These are phyloP conservation scores for Setophaga coronata DNA, from an alignment of 2,113 vertebrate species.

Conservation along the genomic window DNA sequence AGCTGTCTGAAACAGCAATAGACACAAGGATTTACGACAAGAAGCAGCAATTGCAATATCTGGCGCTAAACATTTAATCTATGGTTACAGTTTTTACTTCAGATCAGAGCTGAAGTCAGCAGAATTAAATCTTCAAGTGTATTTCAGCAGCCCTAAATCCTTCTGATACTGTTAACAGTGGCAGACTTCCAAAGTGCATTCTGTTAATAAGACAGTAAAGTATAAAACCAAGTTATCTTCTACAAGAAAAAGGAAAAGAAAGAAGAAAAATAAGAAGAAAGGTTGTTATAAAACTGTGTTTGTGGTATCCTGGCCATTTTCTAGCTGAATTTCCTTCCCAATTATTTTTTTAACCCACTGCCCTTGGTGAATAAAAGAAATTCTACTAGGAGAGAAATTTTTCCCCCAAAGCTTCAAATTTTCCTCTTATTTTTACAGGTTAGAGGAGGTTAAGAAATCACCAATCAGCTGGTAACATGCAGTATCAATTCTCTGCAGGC, in stretches of 20 bases:
- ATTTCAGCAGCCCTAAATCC: constrained; percentile 80
- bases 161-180: constrained; percentile 83
- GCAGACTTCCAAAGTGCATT: constrained; percentile 81
- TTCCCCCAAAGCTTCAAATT: constrained; percentile 26
- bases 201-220: constrained; percentile 84
- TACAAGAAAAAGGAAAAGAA: constrained; percentile 46
- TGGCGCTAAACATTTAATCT: constrained; percentile 84
- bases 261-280: constrained; percentile 32
- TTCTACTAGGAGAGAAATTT: constrained; percentile 24
- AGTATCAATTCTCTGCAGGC: constrained; percentile 62
- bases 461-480: constrained; percentile 54
- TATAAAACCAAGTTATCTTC: constrained; percentile 78
- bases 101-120: constrained; percentile 81
- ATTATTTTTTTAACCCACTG: constrained; percentile 60
- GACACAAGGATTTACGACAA: constrained; percentile 78
- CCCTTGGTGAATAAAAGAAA: constrained; percentile 51
- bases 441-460: constrained; percentile 64
- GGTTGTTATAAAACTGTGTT: constrained; percentile 61
- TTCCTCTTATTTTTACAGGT: constrained; percentile 56
- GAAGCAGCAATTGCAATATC: constrained; percentile 77
- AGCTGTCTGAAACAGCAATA: constrained; percentile 78
- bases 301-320: constrained; percentile 45
- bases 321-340: constrained; percentile 55
- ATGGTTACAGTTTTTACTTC: constrained; percentile 79
- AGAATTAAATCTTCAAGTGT: constrained; percentile 83